Percentiles rank a stretch among this genome's conserved stretches.
These are phyloP conservation scores for Sciurus vulgaris DNA, from an alignment of 2,797 vertebrate genomes.

Conservation along the genomic window DNA sequence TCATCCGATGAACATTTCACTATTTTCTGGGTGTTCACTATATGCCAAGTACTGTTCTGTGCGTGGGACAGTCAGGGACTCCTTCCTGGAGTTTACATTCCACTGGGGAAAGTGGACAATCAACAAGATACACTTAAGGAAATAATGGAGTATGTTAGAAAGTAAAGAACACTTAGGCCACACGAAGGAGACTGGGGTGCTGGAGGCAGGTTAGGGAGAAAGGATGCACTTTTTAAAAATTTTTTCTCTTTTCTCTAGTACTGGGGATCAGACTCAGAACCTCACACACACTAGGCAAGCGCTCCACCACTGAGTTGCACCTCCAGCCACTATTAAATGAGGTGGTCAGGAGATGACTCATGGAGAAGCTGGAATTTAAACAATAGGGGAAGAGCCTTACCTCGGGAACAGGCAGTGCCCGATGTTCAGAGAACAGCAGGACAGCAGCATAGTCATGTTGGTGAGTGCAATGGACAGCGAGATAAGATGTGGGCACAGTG, in stretches of 20 bases:
- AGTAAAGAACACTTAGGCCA: not conserved
- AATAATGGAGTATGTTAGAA: not conserved
- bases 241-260: accelerated
- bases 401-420: not conserved
- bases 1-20: not conserved
- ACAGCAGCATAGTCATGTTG: not conserved
- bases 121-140: not conserved
- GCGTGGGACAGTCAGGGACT: not conserved
- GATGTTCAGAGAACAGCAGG: not conserved
- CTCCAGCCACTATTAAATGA: not conserved
- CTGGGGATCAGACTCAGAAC: not conserved
- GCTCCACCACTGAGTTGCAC: not conserved
- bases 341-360: not conserved
- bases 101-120: not conserved
- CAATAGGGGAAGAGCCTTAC: not conserved
- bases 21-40: not conserved
- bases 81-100: not conserved
- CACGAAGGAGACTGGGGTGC: not conserved
- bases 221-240: not conserved
- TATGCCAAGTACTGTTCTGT: not conserved
- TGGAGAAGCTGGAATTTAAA: not conserved
- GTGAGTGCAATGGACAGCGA: not conserved
- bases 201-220: too few relatives aligned
- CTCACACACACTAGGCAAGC: not conserved
- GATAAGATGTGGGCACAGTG: too few relatives aligned